Evolutionary conservation across 2,797 vertebrate genomes (phyloP).

Genomic region (Peromyscus aztecus): DNA sequence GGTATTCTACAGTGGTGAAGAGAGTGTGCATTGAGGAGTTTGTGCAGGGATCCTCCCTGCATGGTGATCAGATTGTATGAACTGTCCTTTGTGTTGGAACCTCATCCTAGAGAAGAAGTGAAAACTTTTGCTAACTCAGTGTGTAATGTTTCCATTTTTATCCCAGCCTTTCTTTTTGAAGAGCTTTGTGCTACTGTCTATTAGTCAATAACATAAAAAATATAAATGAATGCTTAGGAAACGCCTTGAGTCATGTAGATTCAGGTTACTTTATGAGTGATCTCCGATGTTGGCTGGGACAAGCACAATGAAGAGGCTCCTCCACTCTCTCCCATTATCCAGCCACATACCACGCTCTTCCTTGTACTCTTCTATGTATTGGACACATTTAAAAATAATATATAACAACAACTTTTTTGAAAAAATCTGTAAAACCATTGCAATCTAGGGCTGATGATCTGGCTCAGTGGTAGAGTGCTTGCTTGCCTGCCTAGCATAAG

Average conservation of each 20-base stretch:
- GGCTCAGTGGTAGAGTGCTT: background rate
- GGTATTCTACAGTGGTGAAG: background rate
- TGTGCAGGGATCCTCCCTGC: background rate
- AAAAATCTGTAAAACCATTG: background rate
- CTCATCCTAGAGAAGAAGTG: background rate
- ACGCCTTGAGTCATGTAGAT: background rate
- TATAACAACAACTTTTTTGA: background rate
- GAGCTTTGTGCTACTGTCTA: background rate
- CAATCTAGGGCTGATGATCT: background rate
- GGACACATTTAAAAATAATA: background rate
- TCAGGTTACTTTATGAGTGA: background rate
- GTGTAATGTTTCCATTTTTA: background rate
- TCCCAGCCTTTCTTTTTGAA: background rate
- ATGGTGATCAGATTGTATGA: background rate
- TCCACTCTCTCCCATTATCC: background rate
- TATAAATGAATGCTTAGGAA: background rate
- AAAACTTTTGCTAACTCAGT: background rate
- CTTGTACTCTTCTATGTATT: background rate
- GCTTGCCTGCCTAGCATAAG: background rate
- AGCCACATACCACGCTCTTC: background rate
- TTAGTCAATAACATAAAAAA: slow-evolving; percentile 3
- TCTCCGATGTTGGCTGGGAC: background rate
- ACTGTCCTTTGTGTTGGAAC: background rate
- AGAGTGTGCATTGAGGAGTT: background rate
- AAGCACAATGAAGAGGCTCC: background rate